phyloP scores from a whole-genome alignment of 35 echinoderm and acorn worm genomes.

The Strongylocentrotus purpuratus region DNA sequence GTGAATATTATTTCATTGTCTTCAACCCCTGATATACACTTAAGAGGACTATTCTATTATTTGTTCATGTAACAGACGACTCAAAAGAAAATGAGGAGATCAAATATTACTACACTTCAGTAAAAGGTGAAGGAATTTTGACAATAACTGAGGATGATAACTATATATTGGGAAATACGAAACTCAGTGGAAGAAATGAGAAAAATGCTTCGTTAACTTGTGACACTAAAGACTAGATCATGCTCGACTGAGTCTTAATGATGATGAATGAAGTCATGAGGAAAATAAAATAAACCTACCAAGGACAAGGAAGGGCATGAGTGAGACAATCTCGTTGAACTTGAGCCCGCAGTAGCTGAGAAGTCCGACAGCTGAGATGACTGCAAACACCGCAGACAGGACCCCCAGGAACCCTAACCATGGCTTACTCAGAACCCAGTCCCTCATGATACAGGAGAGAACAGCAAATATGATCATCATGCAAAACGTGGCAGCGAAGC shows the following conservation, averaged over 20 bases:
- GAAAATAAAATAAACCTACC: constrained; percentile 63
- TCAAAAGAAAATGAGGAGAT: too few relatives aligned
- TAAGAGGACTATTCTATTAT: background rate
- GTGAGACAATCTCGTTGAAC: constrained; percentile 89
- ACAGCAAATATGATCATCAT: constrained; percentile 96
- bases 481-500: constrained; percentile 79
- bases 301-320: constrained; percentile 91
- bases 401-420: constrained; percentile 93
- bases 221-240: too few relatives aligned
- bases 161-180: background rate
- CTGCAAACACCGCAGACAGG: constrained; percentile 78
- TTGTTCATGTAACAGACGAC: background rate
- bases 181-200: background rate
- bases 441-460: constrained; percentile 93
- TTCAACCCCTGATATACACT: background rate
- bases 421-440: constrained; percentile 97
- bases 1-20: too few relatives aligned
- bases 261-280: background rate
- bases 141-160: background rate
- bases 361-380: constrained; percentile 81
- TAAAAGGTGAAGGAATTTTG: background rate
- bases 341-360: constrained; percentile 67
- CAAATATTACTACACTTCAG: background rate
- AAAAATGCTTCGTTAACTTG: background rate
- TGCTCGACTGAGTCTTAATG: too few relatives aligned